Evolutionary conservation across 2,113 vertebrate genomes (phyloP), one percentile per base, ranked within the genome.

Genomic region (Halichoerus grypus): DNA sequence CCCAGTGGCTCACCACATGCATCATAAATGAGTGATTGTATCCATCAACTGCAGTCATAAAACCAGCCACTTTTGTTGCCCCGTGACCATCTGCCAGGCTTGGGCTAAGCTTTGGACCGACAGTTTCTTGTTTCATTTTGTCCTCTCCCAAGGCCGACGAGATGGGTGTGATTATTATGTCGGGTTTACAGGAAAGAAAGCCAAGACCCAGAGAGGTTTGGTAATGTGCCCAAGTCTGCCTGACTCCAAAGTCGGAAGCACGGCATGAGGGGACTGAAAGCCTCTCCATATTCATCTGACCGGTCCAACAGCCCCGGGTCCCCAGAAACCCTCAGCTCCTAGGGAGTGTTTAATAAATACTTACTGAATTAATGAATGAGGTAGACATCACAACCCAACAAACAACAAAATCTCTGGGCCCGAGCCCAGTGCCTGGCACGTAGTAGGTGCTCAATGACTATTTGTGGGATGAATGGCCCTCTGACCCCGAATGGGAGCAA

Each of bases 401-500:
- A 83, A 79, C 76, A 71, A 65, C 33, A 85, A 88, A 63, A 59
- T 51, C 57, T 42, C n/a, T 26, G 36, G 55, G 33, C 69, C 95
- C 33, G 42, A 80, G 72, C 69, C 92, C 55, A 63, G 74, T 28
- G 63, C 67, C 94, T 92, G 71, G 46, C 84, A 96, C 88, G 93
- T 83, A 96, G 95, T 97, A 97, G 97, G 97, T 98, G 77, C 91
- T 91, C 92, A 95, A 61, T 96, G 89, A 77, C 46, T 96, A 80
- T 87, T 69, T 97, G 94, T 93, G 86, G 94, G 59, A 53, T 92
- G 88, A 95, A 86, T 55, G 53, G 85, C 82, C 42, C 33, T 92
- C 82, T 93, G 95, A 88, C 88, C 77, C 77, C 90, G 85, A 67
- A 92, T 86, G 4, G 13, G 1, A 98, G 97, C 97, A 97, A 98